Evolutionary conservation across 1,140 invertebrate genomes (phyloP), one percentile per base, ranked within the genome.

Genomic region (Cyclargus thomasi): DNA sequence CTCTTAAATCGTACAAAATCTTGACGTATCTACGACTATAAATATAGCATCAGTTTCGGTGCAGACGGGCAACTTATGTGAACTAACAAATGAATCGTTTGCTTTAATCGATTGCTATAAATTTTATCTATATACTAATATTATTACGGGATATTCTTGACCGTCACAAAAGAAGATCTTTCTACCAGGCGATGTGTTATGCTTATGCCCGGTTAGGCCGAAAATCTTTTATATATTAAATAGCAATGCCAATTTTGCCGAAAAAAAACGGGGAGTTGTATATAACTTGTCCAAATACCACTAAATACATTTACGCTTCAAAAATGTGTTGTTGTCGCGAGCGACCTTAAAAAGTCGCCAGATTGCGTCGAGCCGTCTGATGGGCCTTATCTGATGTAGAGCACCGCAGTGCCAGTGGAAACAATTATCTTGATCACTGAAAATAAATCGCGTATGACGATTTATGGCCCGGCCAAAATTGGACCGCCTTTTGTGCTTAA

Each of bases 391-490:
- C 39, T 47, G 39, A 47, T 59, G 55, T 59, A 59, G 18, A 59
- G 55, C 18, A 59, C 20, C 55, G 55, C 55, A 59, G 55, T 59
- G 18, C 18, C 20, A 21, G 6, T 59, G 55, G 20, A 59, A 59
- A 59, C 55, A 59, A 59, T 59, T 59, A 59, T 59, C 55, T 59
- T 59, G 55, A 59, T 59, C 53, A 20, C 55, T 21, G 55, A 59
- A 59, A 59, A 59, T 59, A 21, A 59, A 59, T 59, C 55, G 55
- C 20, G 20, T 21, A 59, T 59, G 55, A 59, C 17, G 20, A 59
- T 59, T 22, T 59, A 59, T 59, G 55, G 18, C 20, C 20, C 18
- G 6, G 17, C 18, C 55, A 59, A 59, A 20, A 59, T 59, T 59
- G 18, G 17, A 20, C 18, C 53, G 53, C 53, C 53, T 11, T 59